phyloP scores from a whole-genome alignment of 2,113 vertebrate genomes.

The Phyllostomus discolor region DNA sequence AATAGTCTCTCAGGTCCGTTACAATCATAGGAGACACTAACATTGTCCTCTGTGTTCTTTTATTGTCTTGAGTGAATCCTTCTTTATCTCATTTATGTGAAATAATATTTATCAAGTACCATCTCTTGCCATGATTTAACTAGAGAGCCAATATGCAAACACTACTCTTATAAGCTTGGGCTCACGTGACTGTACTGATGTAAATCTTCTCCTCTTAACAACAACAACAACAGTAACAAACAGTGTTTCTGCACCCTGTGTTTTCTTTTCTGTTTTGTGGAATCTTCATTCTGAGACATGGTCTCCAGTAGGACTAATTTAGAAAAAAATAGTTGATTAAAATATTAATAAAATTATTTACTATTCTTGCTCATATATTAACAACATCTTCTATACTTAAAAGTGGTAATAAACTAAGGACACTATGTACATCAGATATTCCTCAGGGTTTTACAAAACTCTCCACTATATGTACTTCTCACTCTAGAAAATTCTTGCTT shows the following conservation, averaged over 20 bases:
- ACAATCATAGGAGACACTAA: neutral
- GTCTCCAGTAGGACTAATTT: neutral
- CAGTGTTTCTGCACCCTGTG: neutral
- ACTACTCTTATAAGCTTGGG: fast-evolving
- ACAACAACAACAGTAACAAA: neutral
- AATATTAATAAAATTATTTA: neutral
- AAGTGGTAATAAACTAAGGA: neutral
- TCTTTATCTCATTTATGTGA: neutral
- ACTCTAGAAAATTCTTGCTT: neutral
- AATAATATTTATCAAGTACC: neutral
- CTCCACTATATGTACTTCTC: neutral
- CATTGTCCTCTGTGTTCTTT: neutral
- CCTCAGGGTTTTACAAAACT: neutral
- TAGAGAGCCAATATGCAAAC: neutral
- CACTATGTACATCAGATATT: neutral
- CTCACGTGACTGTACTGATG: neutral
- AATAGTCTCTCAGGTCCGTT: neutral
- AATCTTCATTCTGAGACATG: neutral
- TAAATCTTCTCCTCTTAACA: neutral
- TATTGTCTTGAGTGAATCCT: neutral
- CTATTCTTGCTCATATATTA: neutral
- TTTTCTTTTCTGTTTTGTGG: neutral
- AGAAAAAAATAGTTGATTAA: neutral
- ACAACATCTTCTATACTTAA: neutral
- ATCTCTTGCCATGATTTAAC: neutral